Conservation (phyloP, 2,797 vertebrate genomes). For the Nyctibius grandis region DNA sequence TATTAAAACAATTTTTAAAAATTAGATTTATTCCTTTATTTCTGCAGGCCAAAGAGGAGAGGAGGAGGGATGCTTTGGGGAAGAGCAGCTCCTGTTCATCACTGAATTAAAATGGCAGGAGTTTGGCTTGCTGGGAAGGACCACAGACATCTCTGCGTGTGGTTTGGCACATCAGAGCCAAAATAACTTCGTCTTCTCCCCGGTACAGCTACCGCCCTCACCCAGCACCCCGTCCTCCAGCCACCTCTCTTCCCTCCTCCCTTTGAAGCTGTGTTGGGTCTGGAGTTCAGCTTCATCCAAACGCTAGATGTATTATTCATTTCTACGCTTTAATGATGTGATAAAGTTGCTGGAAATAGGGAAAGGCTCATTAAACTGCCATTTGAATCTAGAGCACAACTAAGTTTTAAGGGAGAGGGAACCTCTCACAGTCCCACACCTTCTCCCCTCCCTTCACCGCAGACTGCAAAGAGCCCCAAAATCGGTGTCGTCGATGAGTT, state of each 20-base stretch:
- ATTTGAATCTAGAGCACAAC: slow-evolving; percentile 87
- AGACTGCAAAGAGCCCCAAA: not conserved
- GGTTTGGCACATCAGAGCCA: not conserved
- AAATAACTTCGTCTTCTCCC: not conserved
- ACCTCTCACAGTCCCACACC: slow-evolving; percentile 29
- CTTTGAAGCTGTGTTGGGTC: slow-evolving; percentile 72
- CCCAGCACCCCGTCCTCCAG: not conserved
- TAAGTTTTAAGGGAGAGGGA: slow-evolving; percentile 69
- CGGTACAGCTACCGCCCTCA: not conserved
- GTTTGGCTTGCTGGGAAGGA: not conserved
- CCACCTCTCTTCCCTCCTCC: not conserved
- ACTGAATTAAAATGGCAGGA: not conserved
- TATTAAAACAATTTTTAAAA: not conserved
- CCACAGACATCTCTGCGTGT: not conserved
- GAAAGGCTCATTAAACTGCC: slow-evolving; percentile 88
- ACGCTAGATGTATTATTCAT: slow-evolving; percentile 92
- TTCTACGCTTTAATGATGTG: slow-evolving; percentile 80
- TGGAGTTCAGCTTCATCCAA: slow-evolving; percentile 75
- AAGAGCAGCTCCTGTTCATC: not conserved
- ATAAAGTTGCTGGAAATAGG: slow-evolving; percentile 84
- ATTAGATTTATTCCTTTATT: not conserved
- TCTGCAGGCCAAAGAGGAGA: not conserved
- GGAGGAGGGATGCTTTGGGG: not conserved
- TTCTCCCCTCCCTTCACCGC: not conserved
- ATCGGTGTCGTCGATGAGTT: not conserved